Base-by-base conservation (phyloP, 2,888 invertebrate genomes). In the Hipparchia semele region DNA sequence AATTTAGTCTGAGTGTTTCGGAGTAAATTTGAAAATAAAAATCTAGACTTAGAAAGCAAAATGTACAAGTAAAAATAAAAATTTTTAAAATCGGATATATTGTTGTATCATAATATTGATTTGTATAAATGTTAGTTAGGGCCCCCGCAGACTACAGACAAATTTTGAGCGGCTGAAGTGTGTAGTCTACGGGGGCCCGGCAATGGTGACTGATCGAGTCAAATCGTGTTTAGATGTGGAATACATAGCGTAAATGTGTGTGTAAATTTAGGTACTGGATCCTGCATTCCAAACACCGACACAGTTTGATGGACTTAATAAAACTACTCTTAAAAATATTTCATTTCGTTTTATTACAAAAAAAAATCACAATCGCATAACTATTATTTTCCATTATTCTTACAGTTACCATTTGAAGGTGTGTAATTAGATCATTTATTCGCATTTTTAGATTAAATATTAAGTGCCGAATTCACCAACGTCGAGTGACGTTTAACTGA, bases 271-370 rank as follows among this genome's bases (percentile, higher is more conserved):
- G 88, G 85, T 84, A 87, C 81, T 87, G 91, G 90, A 88, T 87
- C 85, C 85, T 89, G 91, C 93, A 93, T 93, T 93, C 93, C 93
- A 91, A 90, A 89, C 87, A 89, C 91, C 90, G 87, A 90, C 90
- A 86, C 89, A 89, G 87, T 90, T 92, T 89, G 90, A 91, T 90
- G 91, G 87, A 91, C 84, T 90, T 87, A 39, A 91, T 90, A 90
- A 90, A 90, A 90, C 53, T 86, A 82, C 81, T 80, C 82, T 83
- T 39, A 80, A 80, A 81, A 80, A 79, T 70, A 68, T 59, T 59
- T 62, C 13, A 10, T 23, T 56, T 73, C 54, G 56, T 78, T 79
- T 79, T 77, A 78, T 76, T 81, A 39, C 39, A 39, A 39, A 39
- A n/a, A 39, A 39, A 39, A 39, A 39, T 39, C 39, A 39, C 39